Conservation (phyloP, 2,113 vertebrate genomes). For the Urocolius indicus region DNA sequence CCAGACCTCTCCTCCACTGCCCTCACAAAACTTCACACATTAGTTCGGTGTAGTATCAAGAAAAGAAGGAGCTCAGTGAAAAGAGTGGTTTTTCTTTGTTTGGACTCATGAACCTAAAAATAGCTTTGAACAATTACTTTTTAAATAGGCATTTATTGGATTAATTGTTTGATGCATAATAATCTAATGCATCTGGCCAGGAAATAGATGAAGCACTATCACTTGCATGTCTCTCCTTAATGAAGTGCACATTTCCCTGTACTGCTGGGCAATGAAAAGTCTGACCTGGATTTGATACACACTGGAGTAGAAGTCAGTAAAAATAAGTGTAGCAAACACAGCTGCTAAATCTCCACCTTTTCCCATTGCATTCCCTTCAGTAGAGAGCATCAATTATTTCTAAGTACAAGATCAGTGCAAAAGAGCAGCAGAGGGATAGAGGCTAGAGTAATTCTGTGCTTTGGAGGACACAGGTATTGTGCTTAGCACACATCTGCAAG, state of each 20-base stretch:
- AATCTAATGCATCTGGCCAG: not conserved
- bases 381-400: slow-evolving; percentile 9
- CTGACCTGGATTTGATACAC: not conserved
- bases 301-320: not conserved
- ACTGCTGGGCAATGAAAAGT: not conserved
- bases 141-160: not conserved
- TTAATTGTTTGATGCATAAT: not conserved
- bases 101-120: not conserved
- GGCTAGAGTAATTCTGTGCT: not conserved
- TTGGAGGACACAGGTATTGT: slow-evolving; percentile 14
- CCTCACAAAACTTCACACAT: not conserved
- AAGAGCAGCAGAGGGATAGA: not conserved
- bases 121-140: not conserved
- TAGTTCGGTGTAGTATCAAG: not conserved
- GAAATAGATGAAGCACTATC: not conserved
- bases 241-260: not conserved
- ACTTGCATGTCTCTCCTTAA: not conserved
- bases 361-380: not conserved
- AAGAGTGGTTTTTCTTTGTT: not conserved
- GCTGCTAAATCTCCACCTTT: not conserved
- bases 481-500: slow-evolving; percentile 41
- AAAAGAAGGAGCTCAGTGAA: not conserved
- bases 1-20: not conserved
- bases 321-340: slow-evolving; percentile 24
- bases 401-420: not conserved